Conservation (phyloP, 2,888 invertebrate genomes). For the Torymus texanus region DNA sequence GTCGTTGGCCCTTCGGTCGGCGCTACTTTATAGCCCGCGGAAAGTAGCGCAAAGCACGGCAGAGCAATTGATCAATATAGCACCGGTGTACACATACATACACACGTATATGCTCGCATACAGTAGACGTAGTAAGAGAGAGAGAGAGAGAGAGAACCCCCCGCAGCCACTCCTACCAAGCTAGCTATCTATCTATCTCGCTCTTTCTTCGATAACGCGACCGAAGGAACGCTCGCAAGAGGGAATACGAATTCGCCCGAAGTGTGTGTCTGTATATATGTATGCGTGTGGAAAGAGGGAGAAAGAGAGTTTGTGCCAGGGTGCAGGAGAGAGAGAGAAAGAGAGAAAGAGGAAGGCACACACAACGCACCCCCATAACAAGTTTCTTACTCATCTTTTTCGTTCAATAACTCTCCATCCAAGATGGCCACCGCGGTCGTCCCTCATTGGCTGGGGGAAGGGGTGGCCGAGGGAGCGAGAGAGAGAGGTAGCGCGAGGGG, state of each 20-base stretch:
- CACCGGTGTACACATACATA: slow-evolving; percentile 66
- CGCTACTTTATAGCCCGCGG: slow-evolving; percentile 67
- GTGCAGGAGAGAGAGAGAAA: slow-evolving; percentile 42
- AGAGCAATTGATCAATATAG: slow-evolving; percentile 75
- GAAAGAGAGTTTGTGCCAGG: slow-evolving; percentile 55
- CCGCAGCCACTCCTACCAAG: slow-evolving; percentile 68
- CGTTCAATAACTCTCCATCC: slow-evolving; percentile 76
- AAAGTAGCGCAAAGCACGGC: slow-evolving; percentile 74
- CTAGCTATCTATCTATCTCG: slow-evolving; percentile 43
- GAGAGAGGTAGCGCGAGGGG: slow-evolving; percentile 59
- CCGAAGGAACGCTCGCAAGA: slow-evolving; percentile 42
- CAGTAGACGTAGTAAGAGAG: no score
- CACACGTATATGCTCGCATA: slow-evolving; percentile 68
- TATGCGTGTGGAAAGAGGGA: slow-evolving; percentile 33
- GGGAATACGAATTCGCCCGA: slow-evolving; percentile 26
- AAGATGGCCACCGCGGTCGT: slow-evolving; percentile 76
- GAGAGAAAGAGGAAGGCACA: slow-evolving; percentile 44
- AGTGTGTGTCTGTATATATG: neutral
- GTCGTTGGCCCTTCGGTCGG: slow-evolving; percentile 43
- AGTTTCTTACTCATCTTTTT: slow-evolving; percentile 76
- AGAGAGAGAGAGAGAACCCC: slow-evolving; percentile 56
- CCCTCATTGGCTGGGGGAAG: slow-evolving; percentile 75
- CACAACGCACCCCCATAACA: slow-evolving; percentile 73
- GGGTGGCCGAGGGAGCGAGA: slow-evolving; percentile 71
- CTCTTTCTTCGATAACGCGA: slow-evolving; percentile 52